Evolutionary conservation across 37 sponge, comb jelly and placozoan species (phyloP), one percentile per base, ranked within the genome.

Genomic region (Bolinopsis microptera): DNA sequence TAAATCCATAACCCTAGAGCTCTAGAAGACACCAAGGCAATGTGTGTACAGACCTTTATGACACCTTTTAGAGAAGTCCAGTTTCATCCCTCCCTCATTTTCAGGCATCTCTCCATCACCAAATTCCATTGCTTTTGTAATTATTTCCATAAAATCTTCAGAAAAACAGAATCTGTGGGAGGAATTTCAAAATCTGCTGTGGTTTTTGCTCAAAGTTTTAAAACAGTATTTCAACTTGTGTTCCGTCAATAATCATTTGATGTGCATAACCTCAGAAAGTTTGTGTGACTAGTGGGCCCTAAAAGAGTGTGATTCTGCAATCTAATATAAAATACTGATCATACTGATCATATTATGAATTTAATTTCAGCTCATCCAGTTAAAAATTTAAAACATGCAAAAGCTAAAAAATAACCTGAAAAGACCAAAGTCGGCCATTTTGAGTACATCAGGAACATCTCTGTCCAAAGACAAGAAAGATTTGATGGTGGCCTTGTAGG

Each of bases 381-480:
- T 67, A 22, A 22, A 67, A 25, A 28, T 8, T 72, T 72, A n/a
- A 22, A 8, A 72, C 25, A 22, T 3, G n/a, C 27, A 22, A 23
- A 23, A 32, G n/a, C n/a, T n/a, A n/a, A n/a, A n/a, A n/a, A n/a
- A n/a, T 48, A 48, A 86, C 90, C 61, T 86, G 90, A 86, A 86
- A 26, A 86, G 90, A n/a, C 90, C 90, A 39, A 86, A 86, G 22
- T 86, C 90, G 2, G 90, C 90, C 41, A 86, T 39, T 34, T 86
- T 86, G n/a, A 86, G 61, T 13, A 16, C 26, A 0, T 39, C 90
- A 23, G 90, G 90, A 38, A 86, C 28, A 1, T 86, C 61, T n/a
- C n/a, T 23, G 2, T 41, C 90, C 31, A 41, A 28, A 39, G 3
- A n/a, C 31, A 86, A 48, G 1, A 38, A 22, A 0, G 34, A 24